A percentile compares a stretch with the other conserved stretches of the same genome.
Conservation (phyloP, 2,888 invertebrate species). For the Platycheirus albimanus region DNA sequence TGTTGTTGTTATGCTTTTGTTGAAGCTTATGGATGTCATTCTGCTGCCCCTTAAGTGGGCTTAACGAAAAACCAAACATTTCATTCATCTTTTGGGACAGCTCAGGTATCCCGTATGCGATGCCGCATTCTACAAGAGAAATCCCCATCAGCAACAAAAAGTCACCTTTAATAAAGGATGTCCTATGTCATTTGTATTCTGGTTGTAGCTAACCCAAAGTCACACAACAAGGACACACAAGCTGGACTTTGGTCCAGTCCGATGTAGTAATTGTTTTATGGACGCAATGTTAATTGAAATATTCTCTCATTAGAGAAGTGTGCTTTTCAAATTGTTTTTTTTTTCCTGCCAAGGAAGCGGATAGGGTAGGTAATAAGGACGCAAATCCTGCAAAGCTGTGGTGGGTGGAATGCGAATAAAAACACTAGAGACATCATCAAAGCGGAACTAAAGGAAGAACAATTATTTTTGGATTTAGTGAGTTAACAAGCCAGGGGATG, state of each 20-base stretch:
- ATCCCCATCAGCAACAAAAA: slow-evolving; percentile 21
- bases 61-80: slow-evolving; percentile 55
- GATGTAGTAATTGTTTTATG: slow-evolving; percentile 70
- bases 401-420: neutral
- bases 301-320: slow-evolving; percentile 41
- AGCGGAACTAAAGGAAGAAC: slow-evolving; percentile 35
- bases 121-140: slow-evolving; percentile 9
- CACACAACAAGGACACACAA: slow-evolving; percentile 39
- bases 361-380: slow-evolving; percentile 1
- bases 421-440: neutral
- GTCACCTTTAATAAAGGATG: slow-evolving; percentile 13
- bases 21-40: slow-evolving; percentile 11
- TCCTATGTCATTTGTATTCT: neutral
- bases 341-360: neutral
- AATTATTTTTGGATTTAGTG: slow-evolving; percentile 58
- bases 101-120: slow-evolving; percentile 38
- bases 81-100: slow-evolving; percentile 22
- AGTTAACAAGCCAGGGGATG: slow-evolving; percentile 31
- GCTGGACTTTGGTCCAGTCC: slow-evolving; percentile 37
- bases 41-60: slow-evolving; percentile 18
- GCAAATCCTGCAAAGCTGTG: neutral
- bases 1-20: slow-evolving; percentile 3
- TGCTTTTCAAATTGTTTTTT: neutral
- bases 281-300: slow-evolving; percentile 68
- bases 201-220: slow-evolving; percentile 22